These are phyloP conservation scores for Okamejei kenojei DNA, from an alignment of 2,797 vertebrate species.

Conservation along the genomic window DNA sequence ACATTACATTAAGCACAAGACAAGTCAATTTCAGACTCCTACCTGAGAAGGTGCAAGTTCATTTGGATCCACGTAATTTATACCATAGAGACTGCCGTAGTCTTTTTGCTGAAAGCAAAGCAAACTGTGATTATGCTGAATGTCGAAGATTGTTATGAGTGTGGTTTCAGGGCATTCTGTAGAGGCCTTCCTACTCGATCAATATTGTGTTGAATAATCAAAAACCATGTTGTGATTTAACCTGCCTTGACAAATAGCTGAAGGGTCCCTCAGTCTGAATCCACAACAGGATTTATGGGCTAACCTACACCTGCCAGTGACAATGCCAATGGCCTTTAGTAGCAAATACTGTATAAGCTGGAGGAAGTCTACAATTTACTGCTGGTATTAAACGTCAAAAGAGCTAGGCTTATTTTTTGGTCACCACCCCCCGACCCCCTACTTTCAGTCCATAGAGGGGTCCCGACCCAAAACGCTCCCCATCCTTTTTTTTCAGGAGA, in stretches of 20 bases:
- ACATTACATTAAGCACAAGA: background rate
- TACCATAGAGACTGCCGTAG: conserved; percentile 75
- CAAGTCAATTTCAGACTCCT: conserved; percentile 40
- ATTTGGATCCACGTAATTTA: conserved; percentile 85
- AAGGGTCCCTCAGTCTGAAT: background rate
- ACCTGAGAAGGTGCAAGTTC: conserved; percentile 85
- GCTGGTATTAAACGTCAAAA: background rate
- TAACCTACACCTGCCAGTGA: background rate
- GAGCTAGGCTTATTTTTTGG: background rate
- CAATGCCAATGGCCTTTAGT: background rate
- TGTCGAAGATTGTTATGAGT: background rate
- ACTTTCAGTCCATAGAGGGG: background rate
- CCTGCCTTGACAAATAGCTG: background rate
- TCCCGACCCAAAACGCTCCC: too few relatives aligned
- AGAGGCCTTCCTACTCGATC: background rate
- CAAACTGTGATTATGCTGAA: background rate
- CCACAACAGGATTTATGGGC: background rate
- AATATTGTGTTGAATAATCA: background rate
- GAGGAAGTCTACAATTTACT: background rate
- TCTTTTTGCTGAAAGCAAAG: conserved; percentile 67
- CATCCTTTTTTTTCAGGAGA: too few relatives aligned
- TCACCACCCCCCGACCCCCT: too few relatives aligned
- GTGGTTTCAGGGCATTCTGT: background rate
- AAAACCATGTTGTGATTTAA: background rate
- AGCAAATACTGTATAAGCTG: background rate